A percentile compares a stretch with the other conserved stretches of the same genome.
Evolutionary conservation across 2,888 invertebrate species (phyloP).

Genomic region (Plagodis dolabraria): DNA sequence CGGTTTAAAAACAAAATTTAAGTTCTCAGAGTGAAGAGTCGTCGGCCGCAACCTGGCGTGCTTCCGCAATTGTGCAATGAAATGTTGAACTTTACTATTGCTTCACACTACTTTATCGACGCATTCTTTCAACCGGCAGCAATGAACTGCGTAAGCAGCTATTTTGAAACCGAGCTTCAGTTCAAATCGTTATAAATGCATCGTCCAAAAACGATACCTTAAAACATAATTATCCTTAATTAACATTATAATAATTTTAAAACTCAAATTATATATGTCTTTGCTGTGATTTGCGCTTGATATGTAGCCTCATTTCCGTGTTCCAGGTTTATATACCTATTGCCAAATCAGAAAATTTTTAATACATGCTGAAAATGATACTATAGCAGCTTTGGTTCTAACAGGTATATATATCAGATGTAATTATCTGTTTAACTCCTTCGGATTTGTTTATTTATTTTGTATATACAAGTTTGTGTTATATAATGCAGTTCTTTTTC

Average conservation of each 20-base stretch:
- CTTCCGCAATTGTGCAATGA: constrained; percentile 73
- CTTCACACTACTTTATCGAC: constrained; percentile 48
- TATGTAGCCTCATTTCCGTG: constrained; percentile 43
- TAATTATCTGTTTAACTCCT: constrained; percentile 14
- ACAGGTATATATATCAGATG: constrained; percentile 20
- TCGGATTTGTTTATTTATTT: constrained; percentile 3
- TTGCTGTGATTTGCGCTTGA: too few species aligned
- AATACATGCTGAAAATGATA: constrained; percentile 52
- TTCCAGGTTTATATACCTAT: constrained; percentile 44
- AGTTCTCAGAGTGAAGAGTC: constrained; percentile 57
- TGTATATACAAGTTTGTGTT: too few species aligned
- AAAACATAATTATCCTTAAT: too few species aligned
- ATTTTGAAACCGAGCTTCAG: constrained; percentile 11
- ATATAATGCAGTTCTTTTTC: too few species aligned
- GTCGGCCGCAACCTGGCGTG: constrained; percentile 52
- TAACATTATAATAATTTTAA: too few species aligned
- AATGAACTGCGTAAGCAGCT: constrained; percentile 13
- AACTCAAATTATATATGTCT: too few species aligned
- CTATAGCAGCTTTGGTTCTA: constrained; percentile 45
- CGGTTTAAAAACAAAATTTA: constrained; percentile 66
- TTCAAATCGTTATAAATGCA: neutral
- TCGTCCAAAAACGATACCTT: too few species aligned
- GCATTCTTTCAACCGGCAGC: constrained; percentile 37
- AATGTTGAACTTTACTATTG: constrained; percentile 63
- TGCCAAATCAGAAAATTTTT: constrained; percentile 74